These are phyloP conservation scores for Drosophila arizonae DNA, from an alignment of 1,140 invertebrate species.

Conservation along the genomic window DNA sequence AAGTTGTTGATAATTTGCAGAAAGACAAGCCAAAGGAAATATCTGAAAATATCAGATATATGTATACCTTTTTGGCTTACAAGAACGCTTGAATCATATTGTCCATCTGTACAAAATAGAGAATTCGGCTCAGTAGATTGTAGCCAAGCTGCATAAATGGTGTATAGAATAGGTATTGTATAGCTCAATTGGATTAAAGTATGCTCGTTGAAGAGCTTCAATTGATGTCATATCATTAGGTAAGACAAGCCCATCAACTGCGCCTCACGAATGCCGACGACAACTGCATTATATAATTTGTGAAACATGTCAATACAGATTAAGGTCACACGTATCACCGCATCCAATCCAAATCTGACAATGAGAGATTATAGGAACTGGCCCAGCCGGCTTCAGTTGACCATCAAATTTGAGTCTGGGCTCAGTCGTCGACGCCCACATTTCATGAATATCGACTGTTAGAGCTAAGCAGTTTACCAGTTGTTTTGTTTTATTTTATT, in stretches of 20 bases:
- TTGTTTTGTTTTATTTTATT: no score
- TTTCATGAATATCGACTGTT: constrained; percentile 22
- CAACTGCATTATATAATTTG: constrained; percentile 78
- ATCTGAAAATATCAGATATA: no score
- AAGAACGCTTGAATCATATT: no score
- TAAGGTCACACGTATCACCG: constrained; percentile 74
- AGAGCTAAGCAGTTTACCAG: constrained; percentile 1
- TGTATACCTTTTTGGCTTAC: no score
- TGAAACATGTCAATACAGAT: constrained; percentile 79
- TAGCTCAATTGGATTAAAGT: constrained; percentile 78
- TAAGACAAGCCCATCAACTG: constrained; percentile 49
- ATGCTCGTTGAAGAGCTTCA: constrained; percentile 39
- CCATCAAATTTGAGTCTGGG: constrained; percentile 2
- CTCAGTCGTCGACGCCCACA: constrained; percentile 24
- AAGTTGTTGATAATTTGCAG: constrained; percentile 61
- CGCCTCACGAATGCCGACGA: constrained; percentile 29
- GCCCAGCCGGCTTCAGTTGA: background rate
- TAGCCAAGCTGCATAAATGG: no score
- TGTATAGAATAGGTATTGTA: no score
- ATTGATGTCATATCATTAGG: constrained; percentile 8
- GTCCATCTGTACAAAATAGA: no score
- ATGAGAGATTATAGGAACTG: constrained; percentile 61
- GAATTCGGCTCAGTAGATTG: no score
- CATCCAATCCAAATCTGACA: constrained; percentile 68
- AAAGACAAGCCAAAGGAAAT: no score